Base-by-base conservation (phyloP, 92 coral and sea anemone species). In the Heliopora coerulea region DNA sequence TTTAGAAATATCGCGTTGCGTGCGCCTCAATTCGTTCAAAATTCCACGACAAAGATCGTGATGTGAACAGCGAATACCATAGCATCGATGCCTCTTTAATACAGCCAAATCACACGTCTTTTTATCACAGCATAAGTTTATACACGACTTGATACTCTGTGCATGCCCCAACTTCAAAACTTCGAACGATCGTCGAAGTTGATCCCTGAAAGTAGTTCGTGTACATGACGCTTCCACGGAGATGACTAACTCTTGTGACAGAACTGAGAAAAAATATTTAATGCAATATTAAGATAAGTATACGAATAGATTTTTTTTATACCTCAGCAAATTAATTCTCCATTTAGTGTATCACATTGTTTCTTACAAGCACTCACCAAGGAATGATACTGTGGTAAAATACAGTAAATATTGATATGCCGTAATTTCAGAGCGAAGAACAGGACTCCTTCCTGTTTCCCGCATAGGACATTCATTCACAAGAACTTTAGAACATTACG, bases 31-130 rank as follows among this genome's bases (percentile, higher is more conserved):
- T 32, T 25, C 77, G 23, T 70, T 70, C 63, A 70, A 6, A 70
- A 70, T 54, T 1, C 77, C 42, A 33, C 77, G 40, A 54, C 77
- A 70, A 7, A 50, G 49, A 70, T 54, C 63, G 17, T 70, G 77
- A 70, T 70, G 77, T 0, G 62, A 50, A 54, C 77, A 70, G 12
- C 46, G 13, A 49, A 70, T 54, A 0, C 77, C 77, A 23, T 50
- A 70, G 29, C 77, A 70, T 21, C 77, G 18, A 6, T 46, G 8
- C 9, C 25, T 33, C 23, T 41, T 52, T 15, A 70, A 50, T 25
- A 70, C 19, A 1, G 77, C 77, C 46, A 70, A 54, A 23, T 70
- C 77, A 34, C 77, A 70, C 31, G n/a, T 24, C 48, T 32, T 54
- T 6, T 39, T 70, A 10, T 29, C 23, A 33, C 77, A 70, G 35